Percentiles rank a stretch among this genome's conserved stretches.
phyloP scores from a whole-genome alignment of 2,113 vertebrate genomes.

The Crypturellus undulatus region DNA sequence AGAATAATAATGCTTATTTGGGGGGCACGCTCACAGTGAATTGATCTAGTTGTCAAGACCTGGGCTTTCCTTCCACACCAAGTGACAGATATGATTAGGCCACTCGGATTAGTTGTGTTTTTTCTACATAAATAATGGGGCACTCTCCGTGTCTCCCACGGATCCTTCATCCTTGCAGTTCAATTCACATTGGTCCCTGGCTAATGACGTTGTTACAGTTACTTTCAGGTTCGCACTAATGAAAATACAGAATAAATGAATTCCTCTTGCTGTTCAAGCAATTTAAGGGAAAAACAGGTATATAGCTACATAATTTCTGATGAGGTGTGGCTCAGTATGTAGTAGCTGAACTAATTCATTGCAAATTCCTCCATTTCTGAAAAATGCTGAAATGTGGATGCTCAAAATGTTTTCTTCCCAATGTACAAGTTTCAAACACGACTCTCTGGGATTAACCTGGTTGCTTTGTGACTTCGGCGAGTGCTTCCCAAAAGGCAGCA shows the following conservation, averaged over 20 bases:
- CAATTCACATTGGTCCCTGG: neutral
- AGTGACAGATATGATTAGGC: neutral
- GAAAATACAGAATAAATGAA: neutral
- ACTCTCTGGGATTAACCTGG: neutral
- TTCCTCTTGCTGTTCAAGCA: neutral
- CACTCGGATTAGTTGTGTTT: neutral
- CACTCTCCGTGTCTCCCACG: neutral
- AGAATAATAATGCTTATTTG: neutral
- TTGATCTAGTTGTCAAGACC: neutral
- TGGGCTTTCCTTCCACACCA: neutral
- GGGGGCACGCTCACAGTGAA: neutral
- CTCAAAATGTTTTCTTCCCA: neutral
- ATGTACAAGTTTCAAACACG: rapidly evolving
- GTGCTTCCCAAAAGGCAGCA: neutral
- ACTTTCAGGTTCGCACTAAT: neutral
- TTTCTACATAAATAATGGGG: neutral
- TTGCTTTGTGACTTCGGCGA: neutral
- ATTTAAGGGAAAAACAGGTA: neutral
- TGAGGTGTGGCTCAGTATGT: neutral
- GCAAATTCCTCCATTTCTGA: neutral
- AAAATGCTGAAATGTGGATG: neutral
- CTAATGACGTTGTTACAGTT: rapidly evolving
- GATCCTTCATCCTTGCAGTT: neutral
- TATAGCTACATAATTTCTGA: rapidly evolving
- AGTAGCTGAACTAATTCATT: neutral